Percentiles rank a stretch among this genome's conserved stretches.
phyloP scores from a whole-genome alignment of 1,140 invertebrate genomes.

The Streblospio benedicti region DNA sequence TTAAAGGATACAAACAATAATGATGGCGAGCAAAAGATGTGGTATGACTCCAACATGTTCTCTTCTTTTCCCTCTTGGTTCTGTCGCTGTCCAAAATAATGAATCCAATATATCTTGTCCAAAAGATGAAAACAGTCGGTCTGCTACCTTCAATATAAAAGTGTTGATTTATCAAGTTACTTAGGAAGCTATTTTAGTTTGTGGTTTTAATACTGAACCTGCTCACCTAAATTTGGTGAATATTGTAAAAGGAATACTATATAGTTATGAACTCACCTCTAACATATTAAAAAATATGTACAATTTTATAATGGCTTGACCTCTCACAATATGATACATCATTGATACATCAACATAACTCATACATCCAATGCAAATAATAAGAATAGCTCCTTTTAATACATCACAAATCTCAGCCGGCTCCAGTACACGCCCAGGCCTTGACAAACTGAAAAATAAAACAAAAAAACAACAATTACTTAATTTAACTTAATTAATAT shows the following conservation, averaged over 20 bases:
- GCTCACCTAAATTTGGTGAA: not conserved
- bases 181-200: not conserved
- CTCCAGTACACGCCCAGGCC: conserved; percentile 51
- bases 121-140: conserved; percentile 90
- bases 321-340: conserved; percentile 97
- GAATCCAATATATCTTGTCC: conserved; percentile 97
- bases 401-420: conserved; percentile 94
- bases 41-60: conserved; percentile 78
- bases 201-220: not conserved
- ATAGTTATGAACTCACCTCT: conserved; percentile 58
- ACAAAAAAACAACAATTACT: not conserved
- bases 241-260: not conserved
- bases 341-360: conserved; percentile 92
- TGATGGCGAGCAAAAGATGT: conserved; percentile 78
- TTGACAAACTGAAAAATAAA: not conserved
- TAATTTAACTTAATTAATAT: too few species aligned
- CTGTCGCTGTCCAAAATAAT: conserved; percentile 93
- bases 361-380: conserved; percentile 73
- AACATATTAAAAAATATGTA: conserved; percentile 99
- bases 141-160: conserved; percentile 58
- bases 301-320: conserved; percentile 95
- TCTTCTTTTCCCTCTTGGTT: conserved; percentile 67
- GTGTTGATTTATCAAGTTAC: not conserved
- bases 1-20: conserved; percentile 95
- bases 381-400: conserved; percentile 80